These are phyloP conservation scores for Micoletzkya japonica DNA, from an alignment of 2,888 invertebrate genomes.

Conservation along the genomic window DNA sequence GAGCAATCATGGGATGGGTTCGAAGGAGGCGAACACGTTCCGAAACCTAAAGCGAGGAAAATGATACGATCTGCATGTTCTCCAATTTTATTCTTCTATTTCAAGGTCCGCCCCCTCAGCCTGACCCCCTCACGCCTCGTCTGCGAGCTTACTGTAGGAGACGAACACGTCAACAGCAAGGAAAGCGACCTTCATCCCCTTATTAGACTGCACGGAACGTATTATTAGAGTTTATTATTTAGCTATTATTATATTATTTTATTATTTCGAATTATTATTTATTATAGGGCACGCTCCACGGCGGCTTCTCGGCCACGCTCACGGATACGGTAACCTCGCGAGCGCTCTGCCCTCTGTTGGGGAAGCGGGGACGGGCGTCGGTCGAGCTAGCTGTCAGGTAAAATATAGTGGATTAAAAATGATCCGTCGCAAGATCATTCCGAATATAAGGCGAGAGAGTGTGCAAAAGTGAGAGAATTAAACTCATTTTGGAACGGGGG, in stretches of 20 bases:
- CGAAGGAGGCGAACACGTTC: too few species aligned
- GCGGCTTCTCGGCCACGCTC: constrained; percentile 55
- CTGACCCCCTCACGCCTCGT: constrained; percentile 43
- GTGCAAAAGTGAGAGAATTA: too few species aligned
- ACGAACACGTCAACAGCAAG: constrained; percentile 56
- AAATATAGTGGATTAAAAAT: too few species aligned
- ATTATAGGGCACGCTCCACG: constrained; percentile 52
- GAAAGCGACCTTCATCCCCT: constrained; percentile 30
- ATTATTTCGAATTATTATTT: not conserved
- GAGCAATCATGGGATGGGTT: too few species aligned
- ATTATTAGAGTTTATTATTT: too few species aligned
- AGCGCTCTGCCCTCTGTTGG: constrained; percentile 47
- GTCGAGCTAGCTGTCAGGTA: constrained; percentile 56
- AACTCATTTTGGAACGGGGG: too few species aligned
- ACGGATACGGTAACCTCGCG: constrained; percentile 57
- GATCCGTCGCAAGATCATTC: too few species aligned
- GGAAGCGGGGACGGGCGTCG: constrained; percentile 48
- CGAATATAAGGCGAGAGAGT: too few species aligned
- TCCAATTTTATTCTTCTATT: too few species aligned
- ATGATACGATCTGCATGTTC: too few species aligned
- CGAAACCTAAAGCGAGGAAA: too few species aligned
- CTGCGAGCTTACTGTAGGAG: constrained; percentile 49
- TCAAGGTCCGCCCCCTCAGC: constrained; percentile 41
- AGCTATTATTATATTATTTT: not conserved
- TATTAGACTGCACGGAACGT: too few species aligned